These are phyloP conservation scores for Anguilla anguilla DNA, from an alignment of 2,797 vertebrate genomes.

Conservation along the genomic window DNA sequence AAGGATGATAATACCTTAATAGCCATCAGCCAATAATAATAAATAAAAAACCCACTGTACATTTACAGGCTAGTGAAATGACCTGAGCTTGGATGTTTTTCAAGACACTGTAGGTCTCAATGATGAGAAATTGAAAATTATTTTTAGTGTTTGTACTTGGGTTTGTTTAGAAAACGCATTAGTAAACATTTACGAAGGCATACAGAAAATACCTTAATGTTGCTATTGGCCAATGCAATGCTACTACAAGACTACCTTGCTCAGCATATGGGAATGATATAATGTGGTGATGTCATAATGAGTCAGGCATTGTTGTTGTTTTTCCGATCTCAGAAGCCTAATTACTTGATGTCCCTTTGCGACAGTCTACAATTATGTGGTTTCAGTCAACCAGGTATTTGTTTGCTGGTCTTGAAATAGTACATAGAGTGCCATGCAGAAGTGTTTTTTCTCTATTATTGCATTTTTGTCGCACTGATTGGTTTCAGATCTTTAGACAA, in stretches of 20 bases:
- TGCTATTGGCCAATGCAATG: no score
- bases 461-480: no score
- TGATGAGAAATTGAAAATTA: neutral
- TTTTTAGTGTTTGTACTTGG: neutral
- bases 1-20: neutral
- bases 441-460: no score
- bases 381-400: neutral
- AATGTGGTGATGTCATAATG: neutral
- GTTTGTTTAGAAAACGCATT: neutral
- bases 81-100: neutral
- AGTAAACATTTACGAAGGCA: neutral
- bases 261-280: neutral
- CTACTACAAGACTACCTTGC: neutral
- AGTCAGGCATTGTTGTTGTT: neutral
- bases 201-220: neutral
- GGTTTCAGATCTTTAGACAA: no score
- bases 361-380: neutral
- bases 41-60: neutral
- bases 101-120: neutral
- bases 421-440: neutral
- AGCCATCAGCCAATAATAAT: neutral
- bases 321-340: neutral
- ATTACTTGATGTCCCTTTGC: neutral
- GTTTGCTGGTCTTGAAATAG: conserved; percentile 4
- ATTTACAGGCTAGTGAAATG: neutral